Conservation (phyloP, 2,113 vertebrate genomes). For the Lepus europaeus region DNA sequence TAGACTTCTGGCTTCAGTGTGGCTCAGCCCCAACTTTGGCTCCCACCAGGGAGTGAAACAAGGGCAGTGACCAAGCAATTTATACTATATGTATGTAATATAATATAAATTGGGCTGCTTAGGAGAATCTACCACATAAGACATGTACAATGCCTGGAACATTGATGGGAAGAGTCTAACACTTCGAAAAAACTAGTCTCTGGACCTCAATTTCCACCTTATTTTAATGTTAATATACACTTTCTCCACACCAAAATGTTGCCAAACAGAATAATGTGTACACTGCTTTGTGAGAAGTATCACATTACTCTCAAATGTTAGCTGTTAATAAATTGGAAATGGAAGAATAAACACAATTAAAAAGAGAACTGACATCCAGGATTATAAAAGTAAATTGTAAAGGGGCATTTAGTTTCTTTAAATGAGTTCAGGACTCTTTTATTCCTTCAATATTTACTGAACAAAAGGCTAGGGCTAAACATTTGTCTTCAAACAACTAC, state of each 20-base stretch:
- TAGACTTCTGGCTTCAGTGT: too few relatives aligned
- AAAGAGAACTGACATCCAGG: conserved; percentile 49
- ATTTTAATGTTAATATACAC: not conserved
- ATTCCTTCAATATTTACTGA: conserved; percentile 70
- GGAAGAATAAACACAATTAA: conserved; percentile 67
- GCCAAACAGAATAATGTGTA: not conserved
- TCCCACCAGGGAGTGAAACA: too few relatives aligned
- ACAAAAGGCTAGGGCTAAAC: conserved; percentile 62
- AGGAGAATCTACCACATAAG: not conserved
- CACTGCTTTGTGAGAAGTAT: conserved; percentile 45
- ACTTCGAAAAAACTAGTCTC: not conserved
- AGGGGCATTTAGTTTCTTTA: conserved; percentile 69
- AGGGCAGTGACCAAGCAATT: too few relatives aligned
- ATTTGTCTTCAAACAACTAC: conserved; percentile 68
- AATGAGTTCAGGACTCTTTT: conserved; percentile 63
- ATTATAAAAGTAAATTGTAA: conserved; percentile 69
- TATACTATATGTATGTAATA: too few relatives aligned
- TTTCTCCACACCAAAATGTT: not conserved
- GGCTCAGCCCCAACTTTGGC: too few relatives aligned
- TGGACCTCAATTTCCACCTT: not conserved
- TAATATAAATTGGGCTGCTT: not conserved
- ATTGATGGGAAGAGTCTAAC: not conserved
- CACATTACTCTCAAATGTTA: conserved; percentile 33
- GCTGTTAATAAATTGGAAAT: conserved; percentile 66
- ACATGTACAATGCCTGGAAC: not conserved